Conservation (phyloP, 2,113 vertebrate genomes). For the Polypterus senegalus region DNA sequence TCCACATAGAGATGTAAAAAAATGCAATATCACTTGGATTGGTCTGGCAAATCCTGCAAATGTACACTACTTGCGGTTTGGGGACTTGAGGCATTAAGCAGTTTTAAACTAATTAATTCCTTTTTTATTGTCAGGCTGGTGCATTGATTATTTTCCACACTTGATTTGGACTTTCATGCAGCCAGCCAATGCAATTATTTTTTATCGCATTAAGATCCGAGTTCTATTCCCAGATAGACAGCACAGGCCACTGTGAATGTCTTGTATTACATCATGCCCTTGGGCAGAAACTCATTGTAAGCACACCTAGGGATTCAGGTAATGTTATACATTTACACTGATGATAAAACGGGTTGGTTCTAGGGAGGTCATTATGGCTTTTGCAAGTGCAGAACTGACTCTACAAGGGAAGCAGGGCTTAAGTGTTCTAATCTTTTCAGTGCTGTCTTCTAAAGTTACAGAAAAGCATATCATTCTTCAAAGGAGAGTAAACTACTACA, state of each 20-base stretch:
- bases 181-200: too few relatives aligned
- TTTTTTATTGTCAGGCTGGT: background rate
- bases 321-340: slow-evolving; percentile 1
- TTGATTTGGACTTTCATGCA: background rate
- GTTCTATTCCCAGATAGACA: too few relatives aligned
- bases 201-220: too few relatives aligned
- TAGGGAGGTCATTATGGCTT: background rate
- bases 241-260: background rate
- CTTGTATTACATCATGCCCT: slow-evolving; percentile 1
- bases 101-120: too few relatives aligned
- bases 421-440: background rate
- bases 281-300: background rate
- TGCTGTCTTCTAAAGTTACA: background rate
- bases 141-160: background rate
- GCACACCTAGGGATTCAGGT: background rate
- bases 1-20: too few relatives aligned
- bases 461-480: background rate
- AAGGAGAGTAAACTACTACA: background rate
- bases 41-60: too few relatives aligned
- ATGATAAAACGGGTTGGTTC: background rate
- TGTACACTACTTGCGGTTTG: too few relatives aligned
- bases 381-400: background rate
- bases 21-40: too few relatives aligned
- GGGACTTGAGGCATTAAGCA: too few relatives aligned
- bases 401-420: background rate